Base-by-base conservation (phyloP, 2,797 vertebrate genomes). In the Micromesistius poutassou region DNA sequence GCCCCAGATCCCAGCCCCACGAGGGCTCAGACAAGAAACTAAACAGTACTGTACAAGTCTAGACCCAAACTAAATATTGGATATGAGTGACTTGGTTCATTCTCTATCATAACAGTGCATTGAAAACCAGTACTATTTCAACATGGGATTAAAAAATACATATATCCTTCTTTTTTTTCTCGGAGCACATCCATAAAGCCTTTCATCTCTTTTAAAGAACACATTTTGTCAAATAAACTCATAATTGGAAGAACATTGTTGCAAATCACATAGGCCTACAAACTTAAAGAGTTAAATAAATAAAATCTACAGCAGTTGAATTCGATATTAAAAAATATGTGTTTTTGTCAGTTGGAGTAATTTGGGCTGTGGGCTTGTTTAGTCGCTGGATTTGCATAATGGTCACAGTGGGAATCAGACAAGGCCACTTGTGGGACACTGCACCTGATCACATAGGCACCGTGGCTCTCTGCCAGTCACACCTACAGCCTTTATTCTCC, bases 361-460 rank as follows among this genome's bases (percentile, higher is more conserved):
- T 91, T 88, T 90, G 85, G 86, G 83, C 89, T 83, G 81, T 74
- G 81, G 86, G 84, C 88, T 87, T 87, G 86, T 87, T 85, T 90
- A 77, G 84, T 81, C 87, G 80, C 85, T 84, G 55, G 82, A 89
- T 93, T 93, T 93, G 92, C 92, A 90, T 92, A 93, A 90, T 92
- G 89, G 90, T 89, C 94, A 89, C 92, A 93, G 80, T 91, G 92
- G 93, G 93, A 94, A 91, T 94, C 92, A 89, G 91, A 90, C 90
- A 74, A 74, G 90, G 90, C 89, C 93, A 94, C 94, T 95, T 95
- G 94, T 94, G 93, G 92, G 93, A 91, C 79, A 86, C 86, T 87
- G 89, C 94, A 95, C 94, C 94, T 95, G 93, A 94, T 94, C 94
- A 93, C 93, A 91, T 90, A 87, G 74, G 88, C 90, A 85, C 80